Conservation (phyloP, 2,888 invertebrate species). For the Muscina levida region DNA sequence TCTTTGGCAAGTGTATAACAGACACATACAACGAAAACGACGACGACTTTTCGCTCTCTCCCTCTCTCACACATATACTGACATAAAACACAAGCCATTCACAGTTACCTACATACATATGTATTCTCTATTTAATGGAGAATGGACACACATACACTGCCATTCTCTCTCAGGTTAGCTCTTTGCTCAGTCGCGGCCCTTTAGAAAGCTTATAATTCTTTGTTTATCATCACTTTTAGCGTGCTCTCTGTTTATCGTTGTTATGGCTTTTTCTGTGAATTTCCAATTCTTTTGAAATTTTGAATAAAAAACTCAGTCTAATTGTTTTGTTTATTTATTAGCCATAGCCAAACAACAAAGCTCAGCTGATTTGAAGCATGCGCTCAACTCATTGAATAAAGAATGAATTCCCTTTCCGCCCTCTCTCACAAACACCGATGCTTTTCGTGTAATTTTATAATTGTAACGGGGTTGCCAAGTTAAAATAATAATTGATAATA, state of each 20-base stretch:
- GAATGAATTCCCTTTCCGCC: no score
- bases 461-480: no score
- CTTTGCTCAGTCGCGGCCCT: background rate
- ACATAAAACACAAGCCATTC: no score
- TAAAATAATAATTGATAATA: no score
- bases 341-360: constrained; percentile 46
- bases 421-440: no score
- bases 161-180: background rate
- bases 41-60: constrained; percentile 54
- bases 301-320: constrained; percentile 12
- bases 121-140: no score
- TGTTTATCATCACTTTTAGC: constrained; percentile 1
- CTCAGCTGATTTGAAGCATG: constrained; percentile 59
- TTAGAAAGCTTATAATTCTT: constrained; percentile 47
- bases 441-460: no score
- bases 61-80: constrained; percentile 4
- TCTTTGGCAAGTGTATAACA: background rate
- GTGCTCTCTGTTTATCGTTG: constrained; percentile 61
- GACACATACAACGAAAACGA: constrained; percentile 6
- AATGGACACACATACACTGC: no score
- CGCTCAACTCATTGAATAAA: constrained; percentile 29
- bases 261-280: constrained; percentile 6
- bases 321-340: constrained; percentile 29
- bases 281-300: no score
- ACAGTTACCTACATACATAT: background rate